Evolutionary conservation across 1,140 invertebrate genomes (phyloP).

Genomic region (Palaemon carinicauda): DNA sequence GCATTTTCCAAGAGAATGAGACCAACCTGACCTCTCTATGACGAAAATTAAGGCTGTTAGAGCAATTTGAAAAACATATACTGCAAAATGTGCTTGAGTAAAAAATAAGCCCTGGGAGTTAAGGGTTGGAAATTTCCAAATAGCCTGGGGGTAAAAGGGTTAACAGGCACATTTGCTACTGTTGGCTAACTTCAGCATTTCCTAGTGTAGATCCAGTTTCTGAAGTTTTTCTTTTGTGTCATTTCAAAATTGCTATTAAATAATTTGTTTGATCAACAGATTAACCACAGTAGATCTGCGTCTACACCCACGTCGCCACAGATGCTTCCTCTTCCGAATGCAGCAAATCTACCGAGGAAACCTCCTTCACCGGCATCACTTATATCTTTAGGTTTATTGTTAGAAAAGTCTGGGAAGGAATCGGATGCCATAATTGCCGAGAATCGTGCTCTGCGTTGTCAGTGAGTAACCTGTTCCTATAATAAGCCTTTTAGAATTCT

Average conservation of each 20-base stretch:
- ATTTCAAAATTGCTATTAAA: background rate
- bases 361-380: slow-evolving; percentile 49
- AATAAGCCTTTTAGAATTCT: background rate
- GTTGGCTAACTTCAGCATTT: no score
- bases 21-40: no score
- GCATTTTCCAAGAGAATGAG: no score
- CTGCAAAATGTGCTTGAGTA: no score
- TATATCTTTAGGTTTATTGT: slow-evolving; percentile 15
- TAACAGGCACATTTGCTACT: no score
- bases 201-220: background rate
- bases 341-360: slow-evolving; percentile 23
- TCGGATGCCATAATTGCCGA: slow-evolving; percentile 49
- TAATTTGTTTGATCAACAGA: background rate
- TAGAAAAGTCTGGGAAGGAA: slow-evolving; percentile 49
- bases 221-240: background rate
- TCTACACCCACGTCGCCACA: background rate
- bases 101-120: no score
- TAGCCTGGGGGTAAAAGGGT: no score
- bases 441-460: slow-evolving; percentile 50
- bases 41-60: no score
- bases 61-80: no score
- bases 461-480: slow-evolving; percentile 21
- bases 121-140: no score
- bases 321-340: slow-evolving; percentile 29
- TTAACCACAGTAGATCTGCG: slow-evolving; percentile 26